A percentile compares a stretch with the other conserved stretches of the same genome.
Conservation (phyloP, 2,113 vertebrate genomes). For the Pomatorhinus ruficollis region DNA sequence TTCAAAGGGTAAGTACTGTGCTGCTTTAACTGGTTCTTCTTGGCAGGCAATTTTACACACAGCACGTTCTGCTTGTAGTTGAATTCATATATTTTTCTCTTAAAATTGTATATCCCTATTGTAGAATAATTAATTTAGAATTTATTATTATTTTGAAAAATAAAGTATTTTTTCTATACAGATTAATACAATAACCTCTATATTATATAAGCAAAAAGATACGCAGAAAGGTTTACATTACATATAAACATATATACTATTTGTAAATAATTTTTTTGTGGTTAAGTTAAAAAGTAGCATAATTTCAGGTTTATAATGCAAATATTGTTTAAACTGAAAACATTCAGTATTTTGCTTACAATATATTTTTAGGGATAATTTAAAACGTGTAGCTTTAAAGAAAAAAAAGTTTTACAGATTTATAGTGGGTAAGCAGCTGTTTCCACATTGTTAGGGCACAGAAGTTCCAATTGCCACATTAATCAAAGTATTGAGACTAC, state of each 20-base stretch:
- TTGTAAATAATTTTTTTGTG: conserved; percentile 70
- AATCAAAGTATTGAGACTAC: conserved; percentile 70
- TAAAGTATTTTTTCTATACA: conserved; percentile 42
- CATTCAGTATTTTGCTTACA: conserved; percentile 69
- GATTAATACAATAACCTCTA: conserved; percentile 54
- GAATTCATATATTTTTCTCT: background rate
- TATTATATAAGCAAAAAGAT: conserved; percentile 64
- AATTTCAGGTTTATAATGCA: conserved; percentile 69
- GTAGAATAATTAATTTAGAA: conserved; percentile 54
- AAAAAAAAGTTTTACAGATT: conserved; percentile 62
- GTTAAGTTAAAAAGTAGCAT: conserved; percentile 60
- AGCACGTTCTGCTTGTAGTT: background rate
- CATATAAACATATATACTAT: conserved; percentile 12
- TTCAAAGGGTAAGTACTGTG: conserved; percentile 80
- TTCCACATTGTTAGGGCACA: conserved; percentile 68
- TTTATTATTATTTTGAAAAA: conserved; percentile 33
- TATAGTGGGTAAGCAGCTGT: conserved; percentile 66
- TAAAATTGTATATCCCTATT: conserved; percentile 30
- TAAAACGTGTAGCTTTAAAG: conserved; percentile 63
- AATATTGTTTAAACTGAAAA: conserved; percentile 69
- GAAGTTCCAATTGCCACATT: conserved; percentile 68
- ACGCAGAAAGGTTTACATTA: conserved; percentile 61
- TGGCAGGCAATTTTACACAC: conserved; percentile 36
- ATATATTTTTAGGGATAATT: conserved; percentile 71
- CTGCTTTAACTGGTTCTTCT: conserved; percentile 65